phyloP scores from a whole-genome alignment of 2,888 invertebrate genomes.

The Lapara coniferarum region DNA sequence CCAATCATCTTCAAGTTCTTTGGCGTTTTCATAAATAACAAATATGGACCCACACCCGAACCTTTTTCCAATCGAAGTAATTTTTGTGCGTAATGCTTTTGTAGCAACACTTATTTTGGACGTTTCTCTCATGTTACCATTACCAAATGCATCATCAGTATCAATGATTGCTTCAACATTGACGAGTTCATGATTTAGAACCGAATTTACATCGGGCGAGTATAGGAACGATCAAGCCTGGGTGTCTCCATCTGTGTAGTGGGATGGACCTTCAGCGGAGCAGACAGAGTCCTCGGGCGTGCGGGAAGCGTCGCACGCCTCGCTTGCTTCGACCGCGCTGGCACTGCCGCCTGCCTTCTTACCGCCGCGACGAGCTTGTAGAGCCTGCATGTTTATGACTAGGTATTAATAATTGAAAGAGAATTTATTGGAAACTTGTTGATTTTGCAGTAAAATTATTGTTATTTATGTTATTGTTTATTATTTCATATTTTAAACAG shows the following conservation, averaged over 20 bases:
- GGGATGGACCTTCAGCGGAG: constrained; percentile 92
- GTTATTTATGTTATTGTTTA: neutral
- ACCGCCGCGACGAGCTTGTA: constrained; percentile 87
- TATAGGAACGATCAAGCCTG: constrained; percentile 62
- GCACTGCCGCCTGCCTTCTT: constrained; percentile 76
- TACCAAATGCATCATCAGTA: neutral
- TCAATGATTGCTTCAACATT: neutral
- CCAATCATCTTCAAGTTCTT: neutral
- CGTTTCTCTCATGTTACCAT: neutral
- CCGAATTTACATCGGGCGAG: constrained; percentile 4
- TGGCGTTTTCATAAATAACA: neutral
- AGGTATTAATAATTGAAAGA: neutral
- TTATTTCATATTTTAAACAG: neutral
- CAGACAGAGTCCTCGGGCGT: constrained; percentile 96
- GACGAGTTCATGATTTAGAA: neutral
- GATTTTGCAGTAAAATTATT: constrained; percentile 3
- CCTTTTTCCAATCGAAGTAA: neutral
- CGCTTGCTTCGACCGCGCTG: constrained; percentile 86
- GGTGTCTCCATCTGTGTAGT: constrained; percentile 84
- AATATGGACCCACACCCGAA: neutral
- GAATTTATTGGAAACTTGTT: constrained; percentile 17
- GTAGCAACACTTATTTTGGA: neutral
- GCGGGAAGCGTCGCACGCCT: constrained; percentile 90
- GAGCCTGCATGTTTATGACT: constrained; percentile 82
- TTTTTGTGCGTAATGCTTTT: neutral